These are phyloP conservation scores for Hyla sarda DNA, from an alignment of 2,113 vertebrate species.

Conservation along the genomic window DNA sequence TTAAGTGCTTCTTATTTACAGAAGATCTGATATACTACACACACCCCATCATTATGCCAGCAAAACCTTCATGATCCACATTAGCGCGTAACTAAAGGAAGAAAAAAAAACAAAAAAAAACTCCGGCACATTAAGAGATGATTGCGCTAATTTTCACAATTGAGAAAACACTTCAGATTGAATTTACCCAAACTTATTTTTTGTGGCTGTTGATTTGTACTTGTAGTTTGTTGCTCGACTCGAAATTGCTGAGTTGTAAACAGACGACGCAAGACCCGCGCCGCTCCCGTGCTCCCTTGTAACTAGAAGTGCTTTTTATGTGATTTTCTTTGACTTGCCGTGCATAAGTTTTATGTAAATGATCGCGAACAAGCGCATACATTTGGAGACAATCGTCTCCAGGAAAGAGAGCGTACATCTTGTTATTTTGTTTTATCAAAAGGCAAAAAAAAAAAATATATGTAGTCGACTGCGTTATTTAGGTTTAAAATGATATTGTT, in stretches of 20 bases:
- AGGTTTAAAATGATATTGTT: conserved; percentile 2
- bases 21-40: conserved; percentile 51
- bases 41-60: conserved; percentile 39
- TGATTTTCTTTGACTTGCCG: conserved; percentile 20
- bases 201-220: conserved; percentile 27
- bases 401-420: background rate
- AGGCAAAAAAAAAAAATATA: background rate
- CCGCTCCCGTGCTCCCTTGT: background rate
- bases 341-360: conserved; percentile 34
- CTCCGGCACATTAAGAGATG: conserved; percentile 51
- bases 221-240: background rate
- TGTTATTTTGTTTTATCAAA: conserved; percentile 23
- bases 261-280: background rate
- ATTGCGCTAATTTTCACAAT: conserved; percentile 52
- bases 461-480: background rate
- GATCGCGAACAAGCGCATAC: background rate
- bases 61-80: conserved; percentile 49
- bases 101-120: no score
- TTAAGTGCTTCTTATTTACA: conserved; percentile 59
- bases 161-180: conserved; percentile 51
- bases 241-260: conserved; percentile 8
- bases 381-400: background rate
- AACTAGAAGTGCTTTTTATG: conserved; percentile 6
- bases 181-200: conserved; percentile 44
- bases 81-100: conserved; percentile 36